These are phyloP conservation scores for Drosophila recens DNA, from an alignment of 2,888 invertebrate species.

Conservation along the genomic window DNA sequence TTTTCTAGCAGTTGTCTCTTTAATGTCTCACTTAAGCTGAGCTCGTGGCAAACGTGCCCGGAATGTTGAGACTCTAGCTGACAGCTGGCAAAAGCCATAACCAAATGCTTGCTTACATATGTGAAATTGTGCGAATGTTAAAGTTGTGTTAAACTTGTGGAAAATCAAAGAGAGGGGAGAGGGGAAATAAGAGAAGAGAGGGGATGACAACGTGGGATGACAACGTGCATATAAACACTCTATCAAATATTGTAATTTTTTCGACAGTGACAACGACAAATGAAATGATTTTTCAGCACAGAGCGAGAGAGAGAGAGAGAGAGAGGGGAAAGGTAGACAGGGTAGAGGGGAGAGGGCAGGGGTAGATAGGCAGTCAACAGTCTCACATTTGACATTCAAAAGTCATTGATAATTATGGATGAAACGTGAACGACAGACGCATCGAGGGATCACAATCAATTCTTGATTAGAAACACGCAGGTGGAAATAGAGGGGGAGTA, in stretches of 20 bases:
- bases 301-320: neutral
- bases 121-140: slow-evolving; percentile 56
- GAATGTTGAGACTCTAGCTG: slow-evolving; percentile 48
- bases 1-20: slow-evolving; percentile 44
- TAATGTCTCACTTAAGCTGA: slow-evolving; percentile 76
- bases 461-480: slow-evolving; percentile 80
- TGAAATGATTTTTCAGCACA: slow-evolving; percentile 70
- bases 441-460: slow-evolving; percentile 81
- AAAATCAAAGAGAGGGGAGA: neutral
- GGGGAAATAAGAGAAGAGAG: neutral
- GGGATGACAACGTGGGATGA: neutral
- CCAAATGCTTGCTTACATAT: slow-evolving; percentile 62
- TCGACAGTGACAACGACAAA: slow-evolving; percentile 75
- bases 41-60: slow-evolving; percentile 67
- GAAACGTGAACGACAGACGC: slow-evolving; percentile 82
- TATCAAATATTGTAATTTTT: slow-evolving; percentile 81
- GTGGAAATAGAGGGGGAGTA: neutral
- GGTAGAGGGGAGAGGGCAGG: neutral
- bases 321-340: neutral
- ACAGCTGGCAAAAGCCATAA: slow-evolving; percentile 51
- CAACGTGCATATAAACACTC: slow-evolving; percentile 67
- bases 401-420: slow-evolving; percentile 80
- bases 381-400: slow-evolving; percentile 79
- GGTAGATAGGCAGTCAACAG: slow-evolving; percentile 57
- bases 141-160: slow-evolving; percentile 23